These are phyloP conservation scores for Lycodopsis pacificus DNA, from an alignment of 2,797 vertebrate genomes.

Conservation along the genomic window DNA sequence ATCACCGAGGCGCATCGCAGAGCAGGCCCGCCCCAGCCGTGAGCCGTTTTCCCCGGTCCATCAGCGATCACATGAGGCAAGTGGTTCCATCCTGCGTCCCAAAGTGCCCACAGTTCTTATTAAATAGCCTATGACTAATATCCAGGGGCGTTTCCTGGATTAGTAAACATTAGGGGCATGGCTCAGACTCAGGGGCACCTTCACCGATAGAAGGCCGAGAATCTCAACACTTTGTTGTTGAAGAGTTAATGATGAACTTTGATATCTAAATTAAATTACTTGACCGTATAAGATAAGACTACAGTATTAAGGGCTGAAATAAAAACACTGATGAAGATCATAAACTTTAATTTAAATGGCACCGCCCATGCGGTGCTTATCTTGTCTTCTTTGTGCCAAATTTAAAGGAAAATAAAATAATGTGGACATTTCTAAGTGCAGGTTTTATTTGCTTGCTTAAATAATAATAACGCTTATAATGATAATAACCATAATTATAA, in stretches of 20 bases:
- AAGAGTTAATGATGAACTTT: background rate
- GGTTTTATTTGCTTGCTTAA: background rate
- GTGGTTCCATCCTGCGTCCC: slow-evolving; percentile 1
- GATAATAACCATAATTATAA: background rate
- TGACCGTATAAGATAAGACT: background rate
- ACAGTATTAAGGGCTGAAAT: background rate
- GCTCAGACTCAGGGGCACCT: background rate
- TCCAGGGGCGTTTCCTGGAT: slow-evolving; percentile 11
- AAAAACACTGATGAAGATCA: background rate
- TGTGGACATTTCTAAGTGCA: background rate
- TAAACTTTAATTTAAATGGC: background rate
- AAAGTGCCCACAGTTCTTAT: background rate
- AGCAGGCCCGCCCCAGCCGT: background rate
- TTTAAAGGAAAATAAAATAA: background rate
- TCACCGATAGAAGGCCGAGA: background rate
- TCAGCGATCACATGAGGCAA: slow-evolving; percentile 46
- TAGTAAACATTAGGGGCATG: background rate
- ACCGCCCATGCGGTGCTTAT: no score
- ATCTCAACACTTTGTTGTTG: no score
- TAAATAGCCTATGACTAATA: slow-evolving; percentile 16
- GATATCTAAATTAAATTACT: background rate
- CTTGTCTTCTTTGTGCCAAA: background rate
- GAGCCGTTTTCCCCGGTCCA: slow-evolving; percentile 13
- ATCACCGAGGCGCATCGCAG: slow-evolving; percentile 9
- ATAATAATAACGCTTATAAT: background rate